Base-by-base conservation (phyloP, 2,888 invertebrate species). In the Noctua fimbriata region DNA sequence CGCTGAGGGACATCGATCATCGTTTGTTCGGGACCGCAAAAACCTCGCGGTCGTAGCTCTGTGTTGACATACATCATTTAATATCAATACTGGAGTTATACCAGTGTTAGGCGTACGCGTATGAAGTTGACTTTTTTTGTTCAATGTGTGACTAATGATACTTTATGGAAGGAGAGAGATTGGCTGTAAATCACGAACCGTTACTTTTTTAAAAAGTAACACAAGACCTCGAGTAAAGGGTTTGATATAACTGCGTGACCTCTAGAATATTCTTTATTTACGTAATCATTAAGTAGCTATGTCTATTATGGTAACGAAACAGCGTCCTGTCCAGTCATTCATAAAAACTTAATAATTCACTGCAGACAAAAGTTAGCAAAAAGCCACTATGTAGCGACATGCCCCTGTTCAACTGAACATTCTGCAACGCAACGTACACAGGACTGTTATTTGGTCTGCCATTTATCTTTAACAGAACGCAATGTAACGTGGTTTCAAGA, bases 1-100 rank as follows among this genome's bases (percentile, higher is more conserved):
- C 88, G 70, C 85, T 28, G 69, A 41, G 80, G 79, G 84, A 87
- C 90, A 89, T 89, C 81, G 69, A 87, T 89, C 89, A 89, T 89
- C 89, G 86, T 90, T 89, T 85, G 79, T 70, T 73, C 71, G 58
- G n/a, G 9, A 41, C 66, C 69, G 74, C 79, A 81, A 89, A 82
- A 82, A 78, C 71, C 82, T 67, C 47, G 21, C 65, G 16, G n/a
- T 73, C 24, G 14, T 47, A 52, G 49, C 73, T 60, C 52, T 73
- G 67, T 76, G 77, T 44, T 82, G 73, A 86, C 78, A 65, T 80
- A 87, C 70, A 83, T 89, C 78, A 83, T 85, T 84, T 81, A 87
- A 81, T 83, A 84, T 82, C 82, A 85, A 89, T 82, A 80, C 72
- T 60, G 52, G 24, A 66, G n/a, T 70, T 69, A 76, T 65, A 49